Percentiles rank a stretch among this genome's conserved stretches.
These are phyloP conservation scores for Platichthys stellatus DNA, from an alignment of 2,113 vertebrate species.

Conservation along the genomic window DNA sequence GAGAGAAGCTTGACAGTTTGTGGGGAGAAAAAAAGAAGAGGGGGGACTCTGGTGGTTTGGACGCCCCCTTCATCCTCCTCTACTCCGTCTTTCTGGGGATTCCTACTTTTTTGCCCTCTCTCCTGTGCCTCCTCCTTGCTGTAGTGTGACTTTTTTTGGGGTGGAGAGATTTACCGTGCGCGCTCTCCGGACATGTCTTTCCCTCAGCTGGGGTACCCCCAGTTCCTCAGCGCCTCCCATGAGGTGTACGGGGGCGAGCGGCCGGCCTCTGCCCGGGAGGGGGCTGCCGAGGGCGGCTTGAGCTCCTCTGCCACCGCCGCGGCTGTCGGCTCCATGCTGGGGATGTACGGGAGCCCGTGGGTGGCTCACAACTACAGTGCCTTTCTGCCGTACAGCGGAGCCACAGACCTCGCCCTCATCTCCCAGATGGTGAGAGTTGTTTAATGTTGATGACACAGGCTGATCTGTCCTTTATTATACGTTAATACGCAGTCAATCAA, in stretches of 20 bases:
- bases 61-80: slow-evolving; percentile 47
- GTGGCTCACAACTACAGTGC: slow-evolving; percentile 93
- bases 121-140: slow-evolving; percentile 31
- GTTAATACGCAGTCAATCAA: too few relatives aligned
- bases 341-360: slow-evolving; percentile 94
- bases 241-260: slow-evolving; percentile 90
- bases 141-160: slow-evolving; percentile 46
- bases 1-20: slow-evolving; percentile 64
- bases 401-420: slow-evolving; percentile 91
- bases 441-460: slow-evolving; percentile 13
- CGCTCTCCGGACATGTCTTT: slow-evolving; percentile 90
- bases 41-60: slow-evolving; percentile 66
- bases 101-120: slow-evolving; percentile 54
- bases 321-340: slow-evolving; percentile 92
- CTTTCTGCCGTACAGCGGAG: slow-evolving; percentile 93
- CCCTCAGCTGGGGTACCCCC: slow-evolving; percentile 94
- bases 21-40: neutral
- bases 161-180: slow-evolving; percentile 60
- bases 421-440: slow-evolving; percentile 93
- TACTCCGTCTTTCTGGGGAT: slow-evolving; percentile 58
- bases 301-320: slow-evolving; percentile 86
- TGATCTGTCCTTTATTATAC: neutral
- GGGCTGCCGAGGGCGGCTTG: slow-evolving; percentile 84
- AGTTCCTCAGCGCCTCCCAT: slow-evolving; percentile 90
- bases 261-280: slow-evolving; percentile 87